These are phyloP conservation scores for Pseudococcus jackbeardsleyi DNA, from an alignment of 2,888 invertebrate species.

Conservation along the genomic window DNA sequence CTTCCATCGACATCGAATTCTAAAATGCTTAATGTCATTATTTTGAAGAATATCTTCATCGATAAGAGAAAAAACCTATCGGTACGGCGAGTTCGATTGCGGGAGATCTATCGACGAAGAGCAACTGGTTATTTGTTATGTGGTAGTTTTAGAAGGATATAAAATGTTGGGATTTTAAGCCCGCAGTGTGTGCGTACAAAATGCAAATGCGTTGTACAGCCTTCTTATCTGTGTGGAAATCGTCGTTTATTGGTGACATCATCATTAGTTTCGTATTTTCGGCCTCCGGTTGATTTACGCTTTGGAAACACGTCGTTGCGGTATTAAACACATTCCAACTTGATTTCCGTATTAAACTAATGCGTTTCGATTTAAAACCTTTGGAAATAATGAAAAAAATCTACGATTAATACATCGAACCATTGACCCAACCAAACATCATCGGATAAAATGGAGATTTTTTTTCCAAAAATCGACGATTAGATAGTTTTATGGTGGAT, in stretches of 20 bases:
- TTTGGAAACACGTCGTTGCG: neutral
- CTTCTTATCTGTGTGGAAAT: constrained; percentile 38
- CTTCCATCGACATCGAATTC: neutral
- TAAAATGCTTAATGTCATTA: constrained; percentile 21
- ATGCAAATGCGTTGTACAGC: constrained; percentile 28
- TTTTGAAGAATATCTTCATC: constrained; percentile 40
- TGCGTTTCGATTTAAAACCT: constrained; percentile 42
- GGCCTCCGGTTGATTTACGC: constrained; percentile 22
- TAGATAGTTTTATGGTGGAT: neutral
- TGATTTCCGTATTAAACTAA: constrained; percentile 17
- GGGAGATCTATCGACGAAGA: constrained; percentile 35
- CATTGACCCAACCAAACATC: neutral
- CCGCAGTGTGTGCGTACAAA: constrained; percentile 20
- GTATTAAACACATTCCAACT: constrained; percentile 40
- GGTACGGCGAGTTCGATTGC: neutral
- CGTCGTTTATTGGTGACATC: constrained; percentile 56
- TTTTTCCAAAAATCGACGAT: neutral
- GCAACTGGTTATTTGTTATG: constrained; percentile 51
- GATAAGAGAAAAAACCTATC: constrained; percentile 6
- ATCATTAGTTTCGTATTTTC: constrained; percentile 51
- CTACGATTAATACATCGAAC: neutral
- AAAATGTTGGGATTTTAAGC: constrained; percentile 32
- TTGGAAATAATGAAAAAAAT: neutral
- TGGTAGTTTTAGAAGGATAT: constrained; percentile 22
- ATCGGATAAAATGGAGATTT: neutral